Conservation (phyloP, 2,113 vertebrate species). For the Ceyx margarethae region DNA sequence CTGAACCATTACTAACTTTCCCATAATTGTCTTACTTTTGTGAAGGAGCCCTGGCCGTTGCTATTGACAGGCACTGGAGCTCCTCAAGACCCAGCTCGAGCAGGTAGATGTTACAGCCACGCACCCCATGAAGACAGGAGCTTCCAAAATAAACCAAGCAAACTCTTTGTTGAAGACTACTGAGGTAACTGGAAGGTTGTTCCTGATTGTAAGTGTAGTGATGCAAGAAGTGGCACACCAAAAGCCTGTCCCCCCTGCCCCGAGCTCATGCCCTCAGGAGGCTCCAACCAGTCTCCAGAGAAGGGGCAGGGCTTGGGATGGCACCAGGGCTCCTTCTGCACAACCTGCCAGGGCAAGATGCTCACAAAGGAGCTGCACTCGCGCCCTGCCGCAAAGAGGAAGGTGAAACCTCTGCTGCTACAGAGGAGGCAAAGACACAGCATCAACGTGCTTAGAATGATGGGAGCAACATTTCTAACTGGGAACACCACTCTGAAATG, state of each 20-base stretch:
- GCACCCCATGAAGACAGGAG: background rate
- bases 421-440: background rate
- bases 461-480: background rate
- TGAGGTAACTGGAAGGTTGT: background rate
- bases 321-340: background rate
- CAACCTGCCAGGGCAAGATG: background rate
- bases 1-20: constrained; percentile 8
- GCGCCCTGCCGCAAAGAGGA: fast-evolving
- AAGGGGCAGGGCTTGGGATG: background rate
- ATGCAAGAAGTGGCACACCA: fast-evolving
- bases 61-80: background rate
- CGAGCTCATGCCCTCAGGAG: background rate
- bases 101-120: background rate
- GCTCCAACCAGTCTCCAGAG: background rate
- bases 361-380: background rate
- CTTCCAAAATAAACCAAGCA: background rate
- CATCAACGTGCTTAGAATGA: background rate
- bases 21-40: background rate
- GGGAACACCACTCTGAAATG: background rate
- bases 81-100: background rate
- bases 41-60: background rate
- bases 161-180: background rate
- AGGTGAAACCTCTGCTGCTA: background rate
- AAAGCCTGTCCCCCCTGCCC: background rate
- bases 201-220: background rate